phyloP scores from a whole-genome alignment of 2,113 vertebrate genomes.

The Nerophis lumbriciformis region DNA sequence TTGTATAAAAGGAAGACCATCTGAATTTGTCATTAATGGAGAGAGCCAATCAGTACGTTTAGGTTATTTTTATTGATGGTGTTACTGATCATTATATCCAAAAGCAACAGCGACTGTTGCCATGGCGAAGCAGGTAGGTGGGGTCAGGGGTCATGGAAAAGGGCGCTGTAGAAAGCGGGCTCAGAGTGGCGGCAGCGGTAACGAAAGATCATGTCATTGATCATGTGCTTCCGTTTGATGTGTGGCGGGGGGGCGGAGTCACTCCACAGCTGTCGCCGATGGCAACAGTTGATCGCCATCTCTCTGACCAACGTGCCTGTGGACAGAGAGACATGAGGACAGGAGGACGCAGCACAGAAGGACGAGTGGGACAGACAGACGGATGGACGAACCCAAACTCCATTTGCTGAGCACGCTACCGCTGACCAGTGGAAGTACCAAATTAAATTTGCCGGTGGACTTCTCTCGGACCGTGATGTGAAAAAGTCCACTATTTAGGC shows the following conservation, averaged over 20 bases:
- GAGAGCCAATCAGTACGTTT: too few relatives aligned
- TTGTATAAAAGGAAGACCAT: not conserved
- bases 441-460: constrained; percentile 10
- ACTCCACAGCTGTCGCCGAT: constrained; percentile 19
- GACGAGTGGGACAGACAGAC: constrained; percentile 7
- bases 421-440: constrained; percentile 27
- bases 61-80: too few relatives aligned
- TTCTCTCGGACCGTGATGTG: constrained; percentile 27
- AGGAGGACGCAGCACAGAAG: too few relatives aligned
- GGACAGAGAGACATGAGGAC: constrained; percentile 1
- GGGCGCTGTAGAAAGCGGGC: constrained; percentile 29
- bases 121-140: not conserved
- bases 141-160: constrained; percentile 30
- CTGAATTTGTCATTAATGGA: too few relatives aligned
- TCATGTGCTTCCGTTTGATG: constrained; percentile 31
- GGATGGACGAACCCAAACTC: constrained; percentile 20
- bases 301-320: constrained; percentile 33
- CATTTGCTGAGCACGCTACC: constrained; percentile 38
- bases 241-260: constrained; percentile 33
- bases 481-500: constrained; percentile 37
- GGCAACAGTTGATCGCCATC: constrained; percentile 30
- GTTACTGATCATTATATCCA: too few relatives aligned
- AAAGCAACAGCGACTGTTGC: not conserved
- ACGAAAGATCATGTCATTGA: constrained; percentile 32
- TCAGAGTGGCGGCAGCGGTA: constrained; percentile 21